Evolutionary conservation across 2,888 invertebrate species (phyloP).

Genomic region (Nephrotoma guestfalica): DNA sequence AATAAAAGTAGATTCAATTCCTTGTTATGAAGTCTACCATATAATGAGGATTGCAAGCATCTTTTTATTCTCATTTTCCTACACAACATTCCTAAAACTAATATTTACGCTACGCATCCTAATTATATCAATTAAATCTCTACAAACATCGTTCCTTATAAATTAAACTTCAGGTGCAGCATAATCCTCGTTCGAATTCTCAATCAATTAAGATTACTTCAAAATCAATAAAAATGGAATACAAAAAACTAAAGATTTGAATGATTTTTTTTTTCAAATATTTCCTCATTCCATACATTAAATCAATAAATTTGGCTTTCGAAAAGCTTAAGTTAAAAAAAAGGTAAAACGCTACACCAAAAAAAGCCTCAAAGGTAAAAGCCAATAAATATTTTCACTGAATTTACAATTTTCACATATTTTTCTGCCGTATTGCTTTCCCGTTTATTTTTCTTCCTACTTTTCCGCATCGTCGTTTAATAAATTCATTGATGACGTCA

Average conservation of each 20-base stretch:
- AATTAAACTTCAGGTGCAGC: background rate
- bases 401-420: background rate
- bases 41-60: no score
- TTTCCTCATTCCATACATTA: background rate
- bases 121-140: no score
- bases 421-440: background rate
- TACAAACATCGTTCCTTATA: no score
- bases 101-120: no score
- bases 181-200: background rate
- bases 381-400: background rate
- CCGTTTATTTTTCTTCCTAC: background rate
- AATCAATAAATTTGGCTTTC: background rate
- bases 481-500: background rate
- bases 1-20: no score
- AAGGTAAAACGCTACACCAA: background rate
- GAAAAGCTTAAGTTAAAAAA: background rate
- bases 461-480: background rate
- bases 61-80: no score
- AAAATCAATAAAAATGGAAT: background rate
- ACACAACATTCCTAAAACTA: no score
- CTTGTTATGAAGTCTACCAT: no score
- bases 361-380: background rate
- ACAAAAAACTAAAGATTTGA: background rate
- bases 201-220: background rate
- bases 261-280: background rate